Base-by-base conservation (phyloP, 1,140 invertebrate species). In the Hypothenemus hampei region DNA sequence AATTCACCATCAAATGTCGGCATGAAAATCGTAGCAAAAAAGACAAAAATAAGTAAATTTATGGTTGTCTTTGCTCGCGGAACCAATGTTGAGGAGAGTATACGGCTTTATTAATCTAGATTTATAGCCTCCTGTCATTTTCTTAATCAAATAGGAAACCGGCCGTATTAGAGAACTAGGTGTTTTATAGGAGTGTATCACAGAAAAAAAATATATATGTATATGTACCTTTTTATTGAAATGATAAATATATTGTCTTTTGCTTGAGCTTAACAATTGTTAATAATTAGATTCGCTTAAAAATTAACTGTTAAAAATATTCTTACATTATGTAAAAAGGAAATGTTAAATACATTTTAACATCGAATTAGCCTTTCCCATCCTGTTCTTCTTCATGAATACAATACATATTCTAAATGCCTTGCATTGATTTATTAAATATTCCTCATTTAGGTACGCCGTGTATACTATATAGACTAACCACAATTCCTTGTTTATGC, bases 41-140 rank as follows among this genome's bases (percentile, higher is more conserved):
- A 58, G 57, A 50, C 60, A 56, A 60, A 64, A 64, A 62, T 64
- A 58, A 59, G 49, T 39, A 60, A 55, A 65, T 65, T 65, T 65
- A 65, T 61, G 37, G 50, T 39, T 35, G 31, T 33, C 48, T 40
- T 46, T 50, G 54, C 19, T 46, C 61, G 63, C 60, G 60, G 60
- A 65, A 62, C 59, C 65, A 62, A 64, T 63, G 65, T 62, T 59
- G 55, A 47, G 55, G 57, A 57, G n/a, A n/a, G n/a, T 60, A 53
- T 64, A 67, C 64, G 65, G 62, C 65, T 67, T 67, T 65, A 67
- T 67, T 67, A 67, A 67, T 65, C 55, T 57, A 58, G 62, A 67
- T 67, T 67, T 67, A 67, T 67, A 58, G 63, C 21, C 24, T n/a
- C 21, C 62, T 65, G 64, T 65, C 63, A 67, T 65, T 66, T 67